Conservation (phyloP, 2,113 vertebrate species). For the Theristicus caerulescens region DNA sequence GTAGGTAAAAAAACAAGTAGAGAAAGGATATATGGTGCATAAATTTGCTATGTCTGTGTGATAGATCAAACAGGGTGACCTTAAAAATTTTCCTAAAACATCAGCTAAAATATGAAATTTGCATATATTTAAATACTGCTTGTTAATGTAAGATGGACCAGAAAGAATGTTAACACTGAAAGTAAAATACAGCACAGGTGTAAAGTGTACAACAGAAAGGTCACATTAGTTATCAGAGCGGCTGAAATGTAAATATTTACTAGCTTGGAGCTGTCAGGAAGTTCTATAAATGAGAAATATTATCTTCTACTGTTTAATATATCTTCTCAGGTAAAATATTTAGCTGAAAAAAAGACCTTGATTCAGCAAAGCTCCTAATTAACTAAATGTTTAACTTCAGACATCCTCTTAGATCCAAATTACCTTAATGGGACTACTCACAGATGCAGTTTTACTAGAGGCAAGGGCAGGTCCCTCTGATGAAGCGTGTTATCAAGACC, state of each 20-base stretch:
- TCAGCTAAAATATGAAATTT: conserved; percentile 50
- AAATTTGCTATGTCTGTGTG: conserved; percentile 40
- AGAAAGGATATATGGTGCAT: conserved; percentile 24
- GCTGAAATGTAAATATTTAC: conserved; percentile 50
- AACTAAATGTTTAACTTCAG: neutral
- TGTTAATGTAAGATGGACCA: neutral
- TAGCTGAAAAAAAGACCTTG: neutral
- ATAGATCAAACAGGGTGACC: conserved; percentile 66
- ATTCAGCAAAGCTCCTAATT: conserved; percentile 13
- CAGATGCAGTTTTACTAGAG: neutral
- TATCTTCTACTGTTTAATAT: neutral
- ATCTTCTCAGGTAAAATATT: neutral
- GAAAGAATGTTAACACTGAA: neutral
- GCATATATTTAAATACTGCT: conserved; percentile 49
- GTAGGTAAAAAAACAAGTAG: conserved; percentile 67
- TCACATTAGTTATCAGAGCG: conserved; percentile 12
- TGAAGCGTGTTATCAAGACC: neutral
- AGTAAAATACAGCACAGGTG: neutral
- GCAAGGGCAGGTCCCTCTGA: neutral
- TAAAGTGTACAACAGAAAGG: neutral
- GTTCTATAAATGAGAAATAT: conserved; percentile 17
- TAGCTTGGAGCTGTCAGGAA: neutral
- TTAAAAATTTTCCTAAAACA: conserved; percentile 57
- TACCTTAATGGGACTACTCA: neutral
- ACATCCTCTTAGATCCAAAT: conserved; percentile 2